Conservation (phyloP, 2,113 vertebrate genomes). For the Paramisgurnus dabryanus region DNA sequence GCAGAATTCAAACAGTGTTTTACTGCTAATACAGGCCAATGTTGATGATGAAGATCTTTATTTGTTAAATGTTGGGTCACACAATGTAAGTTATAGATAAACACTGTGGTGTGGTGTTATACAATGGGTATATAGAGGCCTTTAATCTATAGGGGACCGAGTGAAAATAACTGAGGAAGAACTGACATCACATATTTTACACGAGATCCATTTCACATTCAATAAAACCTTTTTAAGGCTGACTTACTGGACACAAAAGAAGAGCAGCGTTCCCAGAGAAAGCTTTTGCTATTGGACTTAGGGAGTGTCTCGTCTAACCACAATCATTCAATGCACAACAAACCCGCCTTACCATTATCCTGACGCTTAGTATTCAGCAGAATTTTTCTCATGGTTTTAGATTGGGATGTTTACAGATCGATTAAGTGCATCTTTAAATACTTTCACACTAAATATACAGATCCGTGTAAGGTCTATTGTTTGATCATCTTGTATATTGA, state of each 20-base stretch:
- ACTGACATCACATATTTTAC: neutral
- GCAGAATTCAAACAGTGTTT: too few relatives aligned
- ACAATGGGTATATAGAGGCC: neutral
- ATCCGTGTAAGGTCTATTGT: too few relatives aligned
- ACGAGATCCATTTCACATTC: constrained; percentile 4
- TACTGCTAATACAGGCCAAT: too few relatives aligned
- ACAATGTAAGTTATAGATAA: neutral
- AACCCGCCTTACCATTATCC: neutral
- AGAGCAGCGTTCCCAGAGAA: neutral
- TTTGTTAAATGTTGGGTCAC: neutral
- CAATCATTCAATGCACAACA: neutral
- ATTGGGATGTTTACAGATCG: neutral
- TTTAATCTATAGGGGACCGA: neutral
- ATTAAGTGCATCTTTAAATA: neutral
- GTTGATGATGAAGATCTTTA: too few relatives aligned
- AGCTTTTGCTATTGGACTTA: neutral
- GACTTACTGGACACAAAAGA: constrained; percentile 1
- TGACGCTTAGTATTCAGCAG: neutral
- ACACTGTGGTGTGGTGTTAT: neutral
- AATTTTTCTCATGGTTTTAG: neutral
- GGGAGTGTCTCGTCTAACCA: neutral
- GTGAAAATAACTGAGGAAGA: neutral
- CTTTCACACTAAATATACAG: neutral
- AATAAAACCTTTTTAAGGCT: neutral
- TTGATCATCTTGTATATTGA: too few relatives aligned